Evolutionary conservation across 2,888 invertebrate genomes (phyloP), one percentile per base, ranked within the genome.

Genomic region (Lasius platythorax): DNA sequence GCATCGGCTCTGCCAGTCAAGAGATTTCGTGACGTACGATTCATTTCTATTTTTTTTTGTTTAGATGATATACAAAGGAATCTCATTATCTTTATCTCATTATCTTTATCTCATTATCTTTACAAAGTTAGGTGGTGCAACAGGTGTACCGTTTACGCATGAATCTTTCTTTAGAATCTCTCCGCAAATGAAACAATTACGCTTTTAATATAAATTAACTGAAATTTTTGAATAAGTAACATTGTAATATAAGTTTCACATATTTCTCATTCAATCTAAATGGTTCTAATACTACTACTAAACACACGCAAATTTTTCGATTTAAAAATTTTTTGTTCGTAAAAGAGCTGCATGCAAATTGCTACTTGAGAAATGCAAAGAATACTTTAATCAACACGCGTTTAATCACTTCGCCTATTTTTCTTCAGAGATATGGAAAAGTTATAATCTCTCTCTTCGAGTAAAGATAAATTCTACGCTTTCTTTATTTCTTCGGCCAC

Each of bases 151-250:
- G 18, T 53, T 67, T 28, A 53, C 28, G 28, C 53, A 12, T 53
- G 28, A 50, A 76, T 70, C n/a, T 70, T 28, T 70, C 53, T 67
- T 28, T 3, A 28, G 3, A 23, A 76, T 76, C 37, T 67, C 50
- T 28, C 9, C 9, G 28, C n/a, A 30, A 50, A 40, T n/a, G 23
- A 28, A 61, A 11, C 8, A 40, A 73, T 73, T 61, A 11, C 18
- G 11, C n/a, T n/a, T 61, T 11, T 73, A 73, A 73, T 12, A 37
- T 53, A 33, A 53, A 58, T 61, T 5, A 40, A 8, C 1, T 18
- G 18, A 58, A 2, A 37, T 56, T 58, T 58, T 58, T 40, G 6
- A 12, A 40, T 18, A 37, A 37, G 2, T 53, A 2, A 53, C 2
- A 53, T 15, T n/a, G 8, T 8, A n/a, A 53, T 53, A 53, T 53